A percentile compares a stretch with the other conserved stretches of the same genome.
phyloP scores from a whole-genome alignment of 2,113 vertebrate genomes.

The Pelodiscus sinensis region DNA sequence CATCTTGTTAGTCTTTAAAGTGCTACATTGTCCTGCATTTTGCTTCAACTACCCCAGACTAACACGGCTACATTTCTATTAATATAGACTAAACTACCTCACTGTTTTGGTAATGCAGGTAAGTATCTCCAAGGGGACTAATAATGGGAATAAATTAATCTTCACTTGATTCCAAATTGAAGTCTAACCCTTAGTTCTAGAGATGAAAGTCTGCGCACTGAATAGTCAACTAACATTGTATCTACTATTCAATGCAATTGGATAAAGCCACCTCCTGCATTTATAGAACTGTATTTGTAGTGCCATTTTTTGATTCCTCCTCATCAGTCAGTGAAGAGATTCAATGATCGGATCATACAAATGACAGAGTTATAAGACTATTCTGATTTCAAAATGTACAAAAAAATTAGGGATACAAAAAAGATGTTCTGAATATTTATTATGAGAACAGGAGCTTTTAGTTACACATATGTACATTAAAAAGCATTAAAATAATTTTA shows the following conservation, averaged over 20 bases:
- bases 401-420: slow-evolving; percentile 15
- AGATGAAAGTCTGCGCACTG: not conserved
- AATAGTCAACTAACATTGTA: not conserved
- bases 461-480: slow-evolving; percentile 16
- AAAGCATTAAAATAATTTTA: slow-evolving; percentile 30
- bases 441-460: slow-evolving; percentile 43
- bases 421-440: slow-evolving; percentile 38
- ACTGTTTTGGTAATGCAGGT: not conserved
- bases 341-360: not conserved
- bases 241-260: not conserved
- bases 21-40: too few relatives aligned
- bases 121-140: not conserved
- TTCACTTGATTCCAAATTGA: not conserved
- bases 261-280: not conserved
- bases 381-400: not conserved
- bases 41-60: too few relatives aligned
- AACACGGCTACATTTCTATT: too few relatives aligned
- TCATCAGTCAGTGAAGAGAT: not conserved
- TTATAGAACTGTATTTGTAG: not conserved
- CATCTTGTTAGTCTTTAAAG: too few relatives aligned
- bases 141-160: not conserved
- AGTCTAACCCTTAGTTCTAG: not conserved
- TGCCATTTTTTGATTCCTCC: not conserved
- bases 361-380: not conserved
- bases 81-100: not conserved